These are phyloP conservation scores for Sardinella longiceps DNA, from an alignment of 2,797 vertebrate species.

Conservation along the genomic window DNA sequence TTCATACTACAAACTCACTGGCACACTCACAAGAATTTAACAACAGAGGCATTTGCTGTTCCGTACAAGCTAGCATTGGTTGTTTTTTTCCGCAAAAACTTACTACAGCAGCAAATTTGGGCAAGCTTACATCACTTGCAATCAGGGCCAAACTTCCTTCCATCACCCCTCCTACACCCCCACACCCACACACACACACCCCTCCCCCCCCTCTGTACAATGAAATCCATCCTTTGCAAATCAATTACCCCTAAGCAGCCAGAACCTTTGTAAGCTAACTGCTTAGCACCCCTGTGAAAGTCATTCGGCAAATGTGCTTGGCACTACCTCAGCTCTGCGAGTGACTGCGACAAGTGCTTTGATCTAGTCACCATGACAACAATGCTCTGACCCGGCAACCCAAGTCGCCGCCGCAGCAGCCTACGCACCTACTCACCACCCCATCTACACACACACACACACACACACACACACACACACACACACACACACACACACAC, in stretches of 20 bases:
- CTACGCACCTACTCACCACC: not conserved
- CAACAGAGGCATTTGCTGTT: constrained; percentile 5
- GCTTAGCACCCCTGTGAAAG: constrained; percentile 69
- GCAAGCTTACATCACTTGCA: not conserved
- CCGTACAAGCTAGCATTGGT: constrained; percentile 17
- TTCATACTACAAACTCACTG: not conserved
- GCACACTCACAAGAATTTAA: constrained; percentile 16
- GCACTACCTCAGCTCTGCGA: constrained; percentile 80
- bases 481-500: not conserved
- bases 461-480: not conserved
- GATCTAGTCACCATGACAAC: constrained; percentile 77
- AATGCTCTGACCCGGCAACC: constrained; percentile 72
- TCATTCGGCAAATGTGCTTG: constrained; percentile 73
- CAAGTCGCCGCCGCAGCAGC: not conserved
- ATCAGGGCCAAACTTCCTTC: constrained; percentile 42
- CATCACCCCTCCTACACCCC: not conserved
- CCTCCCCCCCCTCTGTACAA: constrained; percentile 21
- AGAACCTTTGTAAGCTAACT: constrained; percentile 73
- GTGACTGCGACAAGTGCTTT: constrained; percentile 58
- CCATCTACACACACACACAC: not conserved
- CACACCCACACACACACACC: not conserved
- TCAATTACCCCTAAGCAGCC: constrained; percentile 66
- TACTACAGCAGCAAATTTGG: constrained; percentile 32
- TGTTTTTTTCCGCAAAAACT: constrained; percentile 4
- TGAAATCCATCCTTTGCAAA: constrained; percentile 53